Evolutionary conservation across 2,797 vertebrate genomes (phyloP).

Genomic region (Xenops minutus): DNA sequence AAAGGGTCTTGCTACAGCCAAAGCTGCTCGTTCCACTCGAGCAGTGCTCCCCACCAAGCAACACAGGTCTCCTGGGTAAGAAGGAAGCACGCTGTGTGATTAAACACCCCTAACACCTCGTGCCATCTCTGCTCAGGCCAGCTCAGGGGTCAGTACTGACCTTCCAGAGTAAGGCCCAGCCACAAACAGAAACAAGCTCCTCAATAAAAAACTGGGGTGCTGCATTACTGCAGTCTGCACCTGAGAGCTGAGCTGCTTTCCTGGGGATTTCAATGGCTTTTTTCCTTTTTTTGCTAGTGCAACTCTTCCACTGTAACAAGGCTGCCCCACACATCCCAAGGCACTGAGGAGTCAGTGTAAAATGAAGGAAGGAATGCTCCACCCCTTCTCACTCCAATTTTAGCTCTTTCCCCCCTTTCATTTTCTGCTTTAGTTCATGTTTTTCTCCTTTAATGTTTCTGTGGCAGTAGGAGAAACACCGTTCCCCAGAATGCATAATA

Average conservation of each 20-base stretch:
- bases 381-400: not conserved
- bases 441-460: constrained; percentile 38
- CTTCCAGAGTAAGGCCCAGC: not conserved
- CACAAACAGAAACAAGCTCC: not conserved
- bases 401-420: not conserved
- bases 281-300: not conserved
- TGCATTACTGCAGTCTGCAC: not conserved
- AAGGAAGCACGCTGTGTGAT: accelerated
- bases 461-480: constrained; percentile 25
- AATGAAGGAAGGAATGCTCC: not conserved
- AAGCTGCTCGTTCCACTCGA: not conserved
- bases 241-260: not conserved
- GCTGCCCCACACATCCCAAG: not conserved
- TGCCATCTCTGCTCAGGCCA: accelerated
- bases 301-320: not conserved
- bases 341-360: not conserved
- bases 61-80: accelerated
- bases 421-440: constrained; percentile 21
- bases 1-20: not conserved
- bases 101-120: not conserved
- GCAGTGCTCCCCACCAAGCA: not conserved
- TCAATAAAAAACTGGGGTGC: not conserved
- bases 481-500: constrained; percentile 51
- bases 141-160: not conserved
- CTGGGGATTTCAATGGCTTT: not conserved